Base-by-base conservation (phyloP, 2,113 vertebrate genomes). In the Ardeotis arabs region DNA sequence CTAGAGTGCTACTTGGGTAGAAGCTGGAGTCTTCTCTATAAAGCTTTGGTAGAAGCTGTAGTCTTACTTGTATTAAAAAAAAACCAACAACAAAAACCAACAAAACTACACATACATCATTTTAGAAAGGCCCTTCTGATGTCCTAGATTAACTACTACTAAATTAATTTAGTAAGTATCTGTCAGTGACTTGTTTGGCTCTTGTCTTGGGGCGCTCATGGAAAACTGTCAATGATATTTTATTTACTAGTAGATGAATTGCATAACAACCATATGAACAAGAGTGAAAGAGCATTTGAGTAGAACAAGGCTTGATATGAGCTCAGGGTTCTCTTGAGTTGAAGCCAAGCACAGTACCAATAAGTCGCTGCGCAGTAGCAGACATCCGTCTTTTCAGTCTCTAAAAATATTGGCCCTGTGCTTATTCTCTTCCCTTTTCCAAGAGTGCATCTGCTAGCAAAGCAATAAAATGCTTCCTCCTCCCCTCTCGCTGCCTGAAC, bases 191-290 rank as follows among this genome's bases (percentile, higher is more conserved):
- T 41, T 69, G 58, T 58, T 94, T 95, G 87, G 53, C 66, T 93
- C 28, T 70, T 75, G 37, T 67, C 64, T 83, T 29, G 27, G n/a
- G 33, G 74, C 11, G 21, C 50, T 86, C 17, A 6, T 41, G 39
- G 62, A 75, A 77, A 88, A 44, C 35, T 88, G 73, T 84, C 83
- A 84, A 49, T 96, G 64, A 60, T 35, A 39, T 75, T 94, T 84
- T 96, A n/a, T 93, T 94, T 96, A 81, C 68, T 84, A 84, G 29
- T 22, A 60, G 35, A 76, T 58, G 31, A 94, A 70, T 89, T 59
- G 12, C 14, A 0, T 74, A 84, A 84, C 23, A 49, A 29, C 45
- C 7, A 2, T 81, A 64, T 56, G 53, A 93, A 85, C 58, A 18
- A 16, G 37, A 50, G 25, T 55, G 25, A 66, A 85, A 52, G 59